phyloP scores from a whole-genome alignment of 2,888 invertebrate genomes.

The Ophion slaviceki region DNA sequence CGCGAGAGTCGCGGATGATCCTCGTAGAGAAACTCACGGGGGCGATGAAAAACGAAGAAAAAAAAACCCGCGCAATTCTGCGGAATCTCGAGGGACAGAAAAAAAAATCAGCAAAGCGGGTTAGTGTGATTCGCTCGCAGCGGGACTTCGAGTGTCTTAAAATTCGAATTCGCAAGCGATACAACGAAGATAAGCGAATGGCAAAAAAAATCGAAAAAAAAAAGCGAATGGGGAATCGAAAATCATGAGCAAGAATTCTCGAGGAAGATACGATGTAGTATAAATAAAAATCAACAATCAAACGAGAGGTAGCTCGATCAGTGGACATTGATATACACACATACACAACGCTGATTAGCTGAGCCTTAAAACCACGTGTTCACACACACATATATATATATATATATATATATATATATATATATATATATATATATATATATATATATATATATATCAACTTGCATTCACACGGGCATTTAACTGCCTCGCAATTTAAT shows the following conservation, averaged over 20 bases:
- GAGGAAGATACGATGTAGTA: slow-evolving; percentile 26
- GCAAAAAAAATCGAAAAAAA: slow-evolving; percentile 17
- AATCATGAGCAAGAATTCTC: slow-evolving; percentile 28
- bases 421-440: no score
- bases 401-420: not conserved
- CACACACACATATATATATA: not conserved
- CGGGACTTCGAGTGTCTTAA: slow-evolving; percentile 45
- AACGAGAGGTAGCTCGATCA: slow-evolving; percentile 13
- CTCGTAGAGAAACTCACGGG: not conserved
- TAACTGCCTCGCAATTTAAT: slow-evolving; percentile 77
- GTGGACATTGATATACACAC: slow-evolving; percentile 4
- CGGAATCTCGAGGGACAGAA: slow-evolving; percentile 25
- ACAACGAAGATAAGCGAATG: slow-evolving; percentile 55
- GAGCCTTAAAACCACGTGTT: slow-evolving; percentile 35
- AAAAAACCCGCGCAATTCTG: not conserved
- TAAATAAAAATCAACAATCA: slow-evolving; percentile 44
- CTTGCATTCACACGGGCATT: slow-evolving; percentile 72
- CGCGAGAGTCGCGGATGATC: not conserved
- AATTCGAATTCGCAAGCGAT: slow-evolving; percentile 59
- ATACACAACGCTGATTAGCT: slow-evolving; percentile 16
- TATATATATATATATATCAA: slow-evolving; percentile 71
- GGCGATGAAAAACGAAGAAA: slow-evolving; percentile 11
- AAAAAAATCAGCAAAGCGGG: slow-evolving; percentile 13
- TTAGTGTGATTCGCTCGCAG: slow-evolving; percentile 42
- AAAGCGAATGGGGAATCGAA: slow-evolving; percentile 27